Percentiles rank a stretch among this genome's conserved stretches.
These are phyloP conservation scores for Drosophila siamana DNA, from an alignment of 2,888 invertebrate genomes.

Conservation along the genomic window DNA sequence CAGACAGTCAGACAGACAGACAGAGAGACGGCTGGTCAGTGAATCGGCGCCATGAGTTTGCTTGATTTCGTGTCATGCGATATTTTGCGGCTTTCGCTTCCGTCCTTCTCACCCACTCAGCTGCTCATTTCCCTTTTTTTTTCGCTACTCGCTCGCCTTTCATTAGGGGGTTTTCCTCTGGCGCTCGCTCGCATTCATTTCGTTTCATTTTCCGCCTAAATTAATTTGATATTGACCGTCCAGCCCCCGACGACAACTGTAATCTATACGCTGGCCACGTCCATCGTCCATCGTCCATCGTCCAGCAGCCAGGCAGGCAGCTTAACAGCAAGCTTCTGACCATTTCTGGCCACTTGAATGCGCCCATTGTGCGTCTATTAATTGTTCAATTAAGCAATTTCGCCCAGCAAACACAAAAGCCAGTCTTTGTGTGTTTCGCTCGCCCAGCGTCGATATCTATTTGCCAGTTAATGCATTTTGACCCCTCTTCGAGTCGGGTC, in stretches of 20 bases:
- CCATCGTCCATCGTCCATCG: background rate
- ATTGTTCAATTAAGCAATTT: constrained; percentile 81
- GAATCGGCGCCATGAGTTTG: constrained; percentile 69
- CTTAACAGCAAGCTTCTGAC: constrained; percentile 19
- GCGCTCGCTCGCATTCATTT: constrained; percentile 18
- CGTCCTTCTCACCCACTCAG: background rate
- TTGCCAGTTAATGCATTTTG: constrained; percentile 8
- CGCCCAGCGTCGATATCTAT: constrained; percentile 45
- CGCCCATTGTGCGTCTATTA: constrained; percentile 67
- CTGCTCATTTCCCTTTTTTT: constrained; percentile 14
- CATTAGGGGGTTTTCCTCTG: constrained; percentile 15
- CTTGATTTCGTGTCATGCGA: constrained; percentile 77
- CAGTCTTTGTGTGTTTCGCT: constrained; percentile 48
- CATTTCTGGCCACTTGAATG: constrained; percentile 47
- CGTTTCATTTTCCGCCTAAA: constrained; percentile 69
- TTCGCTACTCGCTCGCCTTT: background rate
- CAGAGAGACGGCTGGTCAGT: constrained; percentile 46
- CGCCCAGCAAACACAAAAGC: constrained; percentile 21
- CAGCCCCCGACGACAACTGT: constrained; percentile 44
- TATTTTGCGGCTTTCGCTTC: constrained; percentile 54
- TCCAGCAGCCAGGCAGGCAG: too few species aligned
- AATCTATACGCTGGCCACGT: constrained; percentile 53
- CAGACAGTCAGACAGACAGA: background rate
- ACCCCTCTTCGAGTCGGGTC: too few species aligned
- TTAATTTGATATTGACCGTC: constrained; percentile 70